These are phyloP conservation scores for Rhyacophila evoluta DNA, from an alignment of 2,888 invertebrate species.

Conservation along the genomic window DNA sequence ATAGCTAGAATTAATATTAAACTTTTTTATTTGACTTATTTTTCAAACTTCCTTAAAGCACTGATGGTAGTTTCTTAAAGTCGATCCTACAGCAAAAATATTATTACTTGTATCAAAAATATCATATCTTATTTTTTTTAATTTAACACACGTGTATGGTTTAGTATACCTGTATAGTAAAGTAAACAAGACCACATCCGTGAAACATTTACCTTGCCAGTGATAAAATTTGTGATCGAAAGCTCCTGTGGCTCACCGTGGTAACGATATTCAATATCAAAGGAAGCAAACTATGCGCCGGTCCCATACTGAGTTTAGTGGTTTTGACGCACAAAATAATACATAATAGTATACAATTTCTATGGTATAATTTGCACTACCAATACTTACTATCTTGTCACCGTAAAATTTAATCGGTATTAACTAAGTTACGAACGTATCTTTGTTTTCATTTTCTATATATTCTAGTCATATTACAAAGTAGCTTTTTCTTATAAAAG, in stretches of 20 bases:
- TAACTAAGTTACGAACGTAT: no score
- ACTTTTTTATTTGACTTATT: no score
- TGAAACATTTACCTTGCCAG: slow-evolving; percentile 19
- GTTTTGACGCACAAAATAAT: not conserved
- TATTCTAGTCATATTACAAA: no score
- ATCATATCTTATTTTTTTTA: no score
- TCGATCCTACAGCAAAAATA: no score
- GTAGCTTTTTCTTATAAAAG: no score
- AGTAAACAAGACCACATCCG: not conserved
- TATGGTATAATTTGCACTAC: not conserved
- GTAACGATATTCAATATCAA: not conserved
- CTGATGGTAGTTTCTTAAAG: no score
- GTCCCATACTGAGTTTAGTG: not conserved
- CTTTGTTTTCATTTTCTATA: no score
- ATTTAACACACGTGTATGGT: not conserved
- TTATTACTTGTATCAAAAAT: no score
- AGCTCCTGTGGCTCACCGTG: not conserved
- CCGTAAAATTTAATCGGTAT: not conserved
- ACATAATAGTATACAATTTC: no score
- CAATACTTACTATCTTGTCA: not conserved
- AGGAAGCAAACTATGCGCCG: not conserved
- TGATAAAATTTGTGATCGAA: slow-evolving; percentile 24
- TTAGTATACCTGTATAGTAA: not conserved
- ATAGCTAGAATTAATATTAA: no score
- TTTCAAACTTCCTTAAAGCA: no score